A percentile compares a stretch with the other conserved stretches of the same genome.
These are phyloP conservation scores for Patiria miniata DNA, from an alignment of 35 echinoderm and acorn worm species.

Conservation along the genomic window DNA sequence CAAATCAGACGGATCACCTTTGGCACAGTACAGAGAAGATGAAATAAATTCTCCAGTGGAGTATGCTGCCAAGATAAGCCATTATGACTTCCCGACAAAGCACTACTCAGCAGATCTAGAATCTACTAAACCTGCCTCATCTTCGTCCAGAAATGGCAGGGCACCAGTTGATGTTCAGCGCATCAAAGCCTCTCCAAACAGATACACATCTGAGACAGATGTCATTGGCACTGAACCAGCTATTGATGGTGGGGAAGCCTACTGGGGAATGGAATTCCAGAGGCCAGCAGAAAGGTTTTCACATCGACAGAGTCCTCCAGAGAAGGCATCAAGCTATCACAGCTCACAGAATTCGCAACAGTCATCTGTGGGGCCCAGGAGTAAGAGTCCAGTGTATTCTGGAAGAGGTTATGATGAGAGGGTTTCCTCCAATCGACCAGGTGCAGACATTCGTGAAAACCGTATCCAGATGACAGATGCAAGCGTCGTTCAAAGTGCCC, in stretches of 20 bases:
- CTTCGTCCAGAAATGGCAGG: neutral
- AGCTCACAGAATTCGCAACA: neutral
- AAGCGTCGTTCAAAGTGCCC: neutral
- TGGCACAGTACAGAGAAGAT: neutral
- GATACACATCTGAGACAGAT: neutral
- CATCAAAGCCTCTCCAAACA: constrained; percentile 8
- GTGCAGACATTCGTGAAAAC: neutral
- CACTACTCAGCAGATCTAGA: neutral
- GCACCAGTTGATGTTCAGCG: neutral
- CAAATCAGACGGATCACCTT: neutral
- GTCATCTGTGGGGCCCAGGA: neutral
- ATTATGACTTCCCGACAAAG: neutral
- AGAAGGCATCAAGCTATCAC: neutral
- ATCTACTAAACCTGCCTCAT: neutral
- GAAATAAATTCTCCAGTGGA: neutral
- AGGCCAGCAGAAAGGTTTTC: neutral
- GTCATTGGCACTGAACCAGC: neutral
- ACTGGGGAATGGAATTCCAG: constrained; percentile 3
- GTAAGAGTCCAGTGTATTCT: neutral
- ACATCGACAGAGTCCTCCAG: neutral
- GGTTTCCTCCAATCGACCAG: neutral
- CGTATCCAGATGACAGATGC: neutral
- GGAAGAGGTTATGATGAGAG: neutral
- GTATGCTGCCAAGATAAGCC: neutral
- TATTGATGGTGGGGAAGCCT: neutral